Conservation (phyloP, 2,797 vertebrate genomes). For the Neosilurus hyrtlii region DNA sequence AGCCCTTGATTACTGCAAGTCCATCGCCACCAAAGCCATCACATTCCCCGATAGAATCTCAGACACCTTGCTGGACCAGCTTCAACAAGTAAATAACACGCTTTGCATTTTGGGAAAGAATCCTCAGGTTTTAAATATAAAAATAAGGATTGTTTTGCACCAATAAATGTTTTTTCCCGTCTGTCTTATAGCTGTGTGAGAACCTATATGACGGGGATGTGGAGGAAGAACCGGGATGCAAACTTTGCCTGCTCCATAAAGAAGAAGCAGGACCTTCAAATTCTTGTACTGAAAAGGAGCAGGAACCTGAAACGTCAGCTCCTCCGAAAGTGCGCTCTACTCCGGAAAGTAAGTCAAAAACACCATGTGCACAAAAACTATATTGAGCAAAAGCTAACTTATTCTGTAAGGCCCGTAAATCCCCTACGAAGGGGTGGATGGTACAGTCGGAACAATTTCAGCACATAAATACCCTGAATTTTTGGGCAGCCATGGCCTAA, state of each 20-base stretch:
- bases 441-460: background rate
- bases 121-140: too few species aligned
- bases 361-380: background rate
- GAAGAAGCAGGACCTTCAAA: background rate
- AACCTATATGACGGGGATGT: background rate
- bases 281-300: too few species aligned
- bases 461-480: background rate
- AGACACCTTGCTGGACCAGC: background rate
- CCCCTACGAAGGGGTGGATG: too few species aligned
- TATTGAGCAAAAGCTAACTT: too few species aligned
- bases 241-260: background rate
- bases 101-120: background rate
- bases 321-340: background rate
- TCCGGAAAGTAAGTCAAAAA: background rate
- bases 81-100: background rate
- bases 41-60: background rate
- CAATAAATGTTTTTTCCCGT: too few species aligned
- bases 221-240: background rate
- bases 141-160: background rate
- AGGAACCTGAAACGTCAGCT: background rate
- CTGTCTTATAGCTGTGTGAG: background rate
- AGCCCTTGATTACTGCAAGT: background rate
- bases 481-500: too few species aligned
- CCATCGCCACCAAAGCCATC: background rate
- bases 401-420: too few species aligned